Evolutionary conservation across 2,797 vertebrate species (phyloP).

Genomic region (Halcyon badia): DNA sequence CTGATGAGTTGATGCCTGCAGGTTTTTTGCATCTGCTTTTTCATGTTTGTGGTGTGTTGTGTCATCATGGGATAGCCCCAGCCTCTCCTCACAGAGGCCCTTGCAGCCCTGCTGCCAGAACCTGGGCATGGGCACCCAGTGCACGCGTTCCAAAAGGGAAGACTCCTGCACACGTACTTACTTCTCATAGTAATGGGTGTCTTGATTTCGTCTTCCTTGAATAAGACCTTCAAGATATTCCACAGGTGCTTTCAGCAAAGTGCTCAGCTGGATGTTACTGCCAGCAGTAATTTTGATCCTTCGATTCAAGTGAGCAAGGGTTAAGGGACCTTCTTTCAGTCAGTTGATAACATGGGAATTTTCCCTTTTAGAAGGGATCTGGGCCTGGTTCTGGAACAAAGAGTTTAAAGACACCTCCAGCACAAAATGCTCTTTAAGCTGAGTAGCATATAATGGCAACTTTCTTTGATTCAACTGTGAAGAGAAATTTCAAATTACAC

Average conservation of each 20-base stretch:
- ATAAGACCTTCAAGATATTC: not conserved
- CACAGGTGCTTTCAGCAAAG: not conserved
- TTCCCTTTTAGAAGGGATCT: not conserved
- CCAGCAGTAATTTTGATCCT: not conserved
- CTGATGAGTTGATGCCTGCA: not conserved
- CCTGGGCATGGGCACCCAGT: not conserved
- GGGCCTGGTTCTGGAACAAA: not conserved
- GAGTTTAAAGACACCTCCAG: not conserved
- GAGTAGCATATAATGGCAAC: not conserved
- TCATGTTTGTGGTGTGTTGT: not conserved
- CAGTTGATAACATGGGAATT: not conserved
- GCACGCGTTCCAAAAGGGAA: not conserved
- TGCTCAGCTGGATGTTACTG: not conserved
- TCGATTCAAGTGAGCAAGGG: not conserved
- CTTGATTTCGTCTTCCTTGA: not conserved
- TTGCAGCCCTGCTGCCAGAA: not conserved
- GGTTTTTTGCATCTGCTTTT: not conserved
- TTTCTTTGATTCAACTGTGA: not conserved
- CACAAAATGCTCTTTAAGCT: not conserved
- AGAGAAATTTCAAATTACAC: not conserved
- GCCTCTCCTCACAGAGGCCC: not conserved
- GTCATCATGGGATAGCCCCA: fast-evolving
- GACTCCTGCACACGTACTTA: fast-evolving
- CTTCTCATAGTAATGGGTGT: not conserved
- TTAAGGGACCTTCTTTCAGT: not conserved